phyloP scores from a whole-genome alignment of 23 tunicate genomes.

The Clavelina lepadiformis region DNA sequence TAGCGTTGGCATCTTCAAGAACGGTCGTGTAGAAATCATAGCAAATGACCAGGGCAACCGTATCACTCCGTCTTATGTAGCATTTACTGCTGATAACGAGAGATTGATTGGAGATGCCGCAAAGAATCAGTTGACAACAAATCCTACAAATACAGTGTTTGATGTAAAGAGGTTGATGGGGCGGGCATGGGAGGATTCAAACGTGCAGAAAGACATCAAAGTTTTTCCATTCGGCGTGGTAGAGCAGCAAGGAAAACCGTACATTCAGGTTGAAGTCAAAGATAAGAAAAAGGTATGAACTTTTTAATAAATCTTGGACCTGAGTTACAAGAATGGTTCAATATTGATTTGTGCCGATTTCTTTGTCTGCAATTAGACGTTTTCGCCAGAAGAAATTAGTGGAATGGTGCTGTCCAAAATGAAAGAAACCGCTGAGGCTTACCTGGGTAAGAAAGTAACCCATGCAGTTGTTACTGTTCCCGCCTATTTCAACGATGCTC shows the following conservation, averaged over 20 bases:
- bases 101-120: slow-evolving; percentile 67
- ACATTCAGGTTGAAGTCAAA: slow-evolving; percentile 38
- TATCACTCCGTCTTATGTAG: slow-evolving; percentile 69
- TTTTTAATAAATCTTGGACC: neutral
- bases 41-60: slow-evolving; percentile 64
- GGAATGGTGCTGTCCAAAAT: slow-evolving; percentile 54
- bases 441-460: slow-evolving; percentile 40
- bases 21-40: slow-evolving; percentile 52
- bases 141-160: slow-evolving; percentile 57
- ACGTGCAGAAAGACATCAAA: slow-evolving; percentile 31
- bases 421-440: slow-evolving; percentile 49
- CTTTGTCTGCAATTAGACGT: too few relatives aligned
- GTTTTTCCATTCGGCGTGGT: slow-evolving; percentile 44
- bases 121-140: slow-evolving; percentile 59
- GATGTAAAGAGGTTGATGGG: slow-evolving; percentile 65
- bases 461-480: slow-evolving; percentile 62
- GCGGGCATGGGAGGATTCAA: slow-evolving; percentile 28
- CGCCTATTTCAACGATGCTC: slow-evolving; percentile 72
- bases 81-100: slow-evolving; percentile 54
- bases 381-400: slow-evolving; percentile 48
- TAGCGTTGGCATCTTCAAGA: slow-evolving; percentile 41
- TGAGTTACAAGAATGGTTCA: neutral
- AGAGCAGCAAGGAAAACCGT: slow-evolving; percentile 37
- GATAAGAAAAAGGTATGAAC: slow-evolving; percentile 8
- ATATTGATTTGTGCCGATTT: too few relatives aligned